phyloP scores from a whole-genome alignment of 1,140 invertebrate genomes.

The Myzus persicae region DNA sequence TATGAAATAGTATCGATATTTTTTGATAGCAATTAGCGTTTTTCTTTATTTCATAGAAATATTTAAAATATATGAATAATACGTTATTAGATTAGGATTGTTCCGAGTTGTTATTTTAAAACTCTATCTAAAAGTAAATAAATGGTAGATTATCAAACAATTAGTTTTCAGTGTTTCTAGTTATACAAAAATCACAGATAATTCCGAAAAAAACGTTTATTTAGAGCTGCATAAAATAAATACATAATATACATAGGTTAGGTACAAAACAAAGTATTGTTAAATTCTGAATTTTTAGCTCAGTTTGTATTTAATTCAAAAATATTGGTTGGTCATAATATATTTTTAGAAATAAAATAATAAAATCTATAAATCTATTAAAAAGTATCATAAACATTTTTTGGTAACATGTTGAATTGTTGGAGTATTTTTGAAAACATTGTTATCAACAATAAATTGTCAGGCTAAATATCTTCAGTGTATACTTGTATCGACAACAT shows the following conservation, averaged over 20 bases:
- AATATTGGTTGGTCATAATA: neutral
- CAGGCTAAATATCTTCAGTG: neutral
- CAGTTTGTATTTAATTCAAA: no score
- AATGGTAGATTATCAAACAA: no score
- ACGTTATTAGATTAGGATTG: neutral
- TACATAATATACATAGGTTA: no score
- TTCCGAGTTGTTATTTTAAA: neutral
- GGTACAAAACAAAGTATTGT: no score
- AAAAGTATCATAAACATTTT: neutral
- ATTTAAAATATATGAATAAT: neutral
- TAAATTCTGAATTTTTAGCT: no score
- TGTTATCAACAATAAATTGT: neutral
- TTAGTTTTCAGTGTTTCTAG: no score
- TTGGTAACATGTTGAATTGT: neutral
- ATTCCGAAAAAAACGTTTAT: no score
- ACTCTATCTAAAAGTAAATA: neutral
- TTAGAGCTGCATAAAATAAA: no score
- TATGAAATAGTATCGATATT: no score
- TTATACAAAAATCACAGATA: no score
- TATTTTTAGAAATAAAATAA: neutral
- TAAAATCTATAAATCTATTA: neutral
- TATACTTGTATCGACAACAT: neutral
- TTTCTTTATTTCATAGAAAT: neutral
- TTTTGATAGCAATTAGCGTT: neutral
- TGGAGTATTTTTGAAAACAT: neutral